Evolutionary conservation across 2,888 invertebrate species (phyloP).

Genomic region (Metellina segmentata): DNA sequence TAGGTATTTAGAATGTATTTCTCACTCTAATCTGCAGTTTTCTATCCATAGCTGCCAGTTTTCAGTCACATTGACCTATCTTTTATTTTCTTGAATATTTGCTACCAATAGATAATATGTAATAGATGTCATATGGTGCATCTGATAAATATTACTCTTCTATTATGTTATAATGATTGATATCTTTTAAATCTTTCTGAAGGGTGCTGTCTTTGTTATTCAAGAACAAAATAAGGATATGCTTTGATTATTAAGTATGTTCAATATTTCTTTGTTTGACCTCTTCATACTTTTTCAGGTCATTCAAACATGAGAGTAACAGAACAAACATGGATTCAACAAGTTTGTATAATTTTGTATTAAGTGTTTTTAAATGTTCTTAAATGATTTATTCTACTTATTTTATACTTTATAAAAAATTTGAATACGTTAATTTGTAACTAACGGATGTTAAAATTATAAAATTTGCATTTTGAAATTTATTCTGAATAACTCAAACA

Average conservation of each 20-base stretch:
- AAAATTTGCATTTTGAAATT: too few species aligned
- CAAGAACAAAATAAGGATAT: background rate
- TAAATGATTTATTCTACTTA: too few species aligned
- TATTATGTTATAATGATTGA: background rate
- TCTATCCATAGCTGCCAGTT: background rate
- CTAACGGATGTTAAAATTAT: too few species aligned
- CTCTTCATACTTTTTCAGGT: background rate
- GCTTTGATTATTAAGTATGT: background rate
- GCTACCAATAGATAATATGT: background rate
- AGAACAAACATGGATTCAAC: background rate
- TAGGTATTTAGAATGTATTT: background rate
- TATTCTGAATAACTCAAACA: too few species aligned
- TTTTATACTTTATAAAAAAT: too few species aligned
- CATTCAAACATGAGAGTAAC: background rate
- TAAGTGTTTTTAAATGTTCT: too few species aligned
- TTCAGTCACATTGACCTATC: background rate
- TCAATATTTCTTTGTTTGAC: background rate
- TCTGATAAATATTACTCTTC: too few species aligned
- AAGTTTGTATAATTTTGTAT: background rate
- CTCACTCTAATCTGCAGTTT: background rate
- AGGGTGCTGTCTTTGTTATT: background rate
- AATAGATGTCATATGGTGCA: too few species aligned
- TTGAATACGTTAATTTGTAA: too few species aligned
- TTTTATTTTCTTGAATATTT: background rate
- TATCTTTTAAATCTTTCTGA: background rate